Conservation (phyloP, 2,888 invertebrate genomes). For the Mamestra brassicae region DNA sequence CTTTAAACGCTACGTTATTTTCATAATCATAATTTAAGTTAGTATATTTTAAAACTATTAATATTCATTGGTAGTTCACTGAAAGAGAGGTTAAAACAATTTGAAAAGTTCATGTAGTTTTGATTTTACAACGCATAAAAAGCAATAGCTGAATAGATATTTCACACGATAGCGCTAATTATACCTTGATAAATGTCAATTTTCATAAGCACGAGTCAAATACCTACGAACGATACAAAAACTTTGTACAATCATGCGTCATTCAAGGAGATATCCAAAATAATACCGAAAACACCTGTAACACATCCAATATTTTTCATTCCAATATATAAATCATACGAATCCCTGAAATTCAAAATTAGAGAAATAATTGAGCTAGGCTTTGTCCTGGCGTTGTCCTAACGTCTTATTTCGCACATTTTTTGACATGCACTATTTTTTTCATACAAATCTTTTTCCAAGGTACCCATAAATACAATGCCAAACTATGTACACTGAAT, state of each 20-base stretch:
- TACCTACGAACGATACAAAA: neutral
- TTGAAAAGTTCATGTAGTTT: neutral
- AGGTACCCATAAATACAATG: too few relatives aligned
- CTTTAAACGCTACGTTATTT: neutral
- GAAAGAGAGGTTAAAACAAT: neutral
- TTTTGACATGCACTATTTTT: too few relatives aligned
- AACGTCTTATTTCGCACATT: neutral
- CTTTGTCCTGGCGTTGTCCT: neutral
- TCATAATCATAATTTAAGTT: neutral
- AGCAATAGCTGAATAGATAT: neutral
- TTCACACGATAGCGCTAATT: neutral
- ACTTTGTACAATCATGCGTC: neutral
- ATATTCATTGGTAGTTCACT: neutral
- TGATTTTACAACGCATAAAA: neutral
- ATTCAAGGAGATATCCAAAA: neutral
- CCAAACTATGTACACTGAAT: neutral
- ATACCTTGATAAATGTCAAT: neutral
- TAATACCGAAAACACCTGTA: neutral
- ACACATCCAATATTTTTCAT: neutral
- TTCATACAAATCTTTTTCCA: too few relatives aligned
- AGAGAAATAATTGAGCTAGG: neutral
- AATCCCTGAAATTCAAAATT: neutral
- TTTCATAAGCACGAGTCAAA: neutral
- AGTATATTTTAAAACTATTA: neutral
- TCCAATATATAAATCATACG: neutral